Percentiles rank a stretch among this genome's conserved stretches.
Evolutionary conservation across 2,888 invertebrate species (phyloP).

Genomic region (Torymus tubicola): DNA sequence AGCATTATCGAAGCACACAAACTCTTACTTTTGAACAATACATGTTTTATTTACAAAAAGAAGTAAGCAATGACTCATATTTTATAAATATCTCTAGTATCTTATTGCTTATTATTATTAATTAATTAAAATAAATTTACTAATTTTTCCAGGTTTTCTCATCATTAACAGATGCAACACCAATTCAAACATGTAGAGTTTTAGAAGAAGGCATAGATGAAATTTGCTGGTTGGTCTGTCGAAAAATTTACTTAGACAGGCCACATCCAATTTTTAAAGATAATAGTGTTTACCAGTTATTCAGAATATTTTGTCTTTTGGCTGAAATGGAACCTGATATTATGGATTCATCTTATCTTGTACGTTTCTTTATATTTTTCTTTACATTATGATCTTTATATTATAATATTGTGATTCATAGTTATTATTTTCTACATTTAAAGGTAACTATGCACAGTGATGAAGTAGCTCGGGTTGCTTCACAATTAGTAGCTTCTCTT

Average conservation of each 20-base stretch:
- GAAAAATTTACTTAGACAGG: constrained; percentile 81
- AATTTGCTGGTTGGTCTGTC: constrained; percentile 88
- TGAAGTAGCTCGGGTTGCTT: constrained; percentile 84
- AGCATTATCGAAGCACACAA: constrained; percentile 85
- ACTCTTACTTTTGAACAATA: constrained; percentile 86
- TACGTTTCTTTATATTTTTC: constrained; percentile 7
- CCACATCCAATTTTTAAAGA: constrained; percentile 82
- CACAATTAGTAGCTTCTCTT: constrained; percentile 83
- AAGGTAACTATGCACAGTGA: constrained; percentile 84
- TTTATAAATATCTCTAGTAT: too few relatives aligned
- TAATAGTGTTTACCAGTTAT: constrained; percentile 84
- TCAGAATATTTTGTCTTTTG: constrained; percentile 87
- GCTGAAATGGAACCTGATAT: constrained; percentile 84
- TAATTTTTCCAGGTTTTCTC: constrained; percentile 72
- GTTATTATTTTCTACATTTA: constrained; percentile 23
- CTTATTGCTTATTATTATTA: constrained; percentile 4
- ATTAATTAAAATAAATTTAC: background rate
- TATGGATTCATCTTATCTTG: constrained; percentile 69
- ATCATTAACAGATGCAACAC: constrained; percentile 73
- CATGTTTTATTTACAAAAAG: constrained; percentile 85
- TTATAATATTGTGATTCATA: background rate
- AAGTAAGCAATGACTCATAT: constrained; percentile 76
- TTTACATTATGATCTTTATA: background rate
- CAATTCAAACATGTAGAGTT: constrained; percentile 69
- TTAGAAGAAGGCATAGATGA: constrained; percentile 76